Evolutionary conservation across 2,888 invertebrate species (phyloP), one percentile per base, ranked within the genome.

Genomic region (Aleiodes alternator): DNA sequence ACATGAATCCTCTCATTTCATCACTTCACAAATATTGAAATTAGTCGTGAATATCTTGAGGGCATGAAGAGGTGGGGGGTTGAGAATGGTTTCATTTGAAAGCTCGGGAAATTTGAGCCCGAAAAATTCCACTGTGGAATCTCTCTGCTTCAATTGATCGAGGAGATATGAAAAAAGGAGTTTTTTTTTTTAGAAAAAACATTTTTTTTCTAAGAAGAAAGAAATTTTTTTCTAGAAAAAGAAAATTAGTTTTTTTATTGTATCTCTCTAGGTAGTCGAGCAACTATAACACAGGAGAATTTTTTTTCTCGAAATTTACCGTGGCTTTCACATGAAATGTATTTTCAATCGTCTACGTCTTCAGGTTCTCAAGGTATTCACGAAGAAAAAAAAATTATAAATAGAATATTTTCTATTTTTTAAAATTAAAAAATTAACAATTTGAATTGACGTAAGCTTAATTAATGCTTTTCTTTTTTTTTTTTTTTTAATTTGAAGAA

Each of bases 381-480:
- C 61, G 43, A 61, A 14, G 38, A 34, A 12, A 12, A 12, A 57
- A 29, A 14, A 38, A 43, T 38, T 43, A 14, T 8, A 9, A 38
- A 61, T 43, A 16, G 4, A n/a, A 14, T 61, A 4, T 3, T 29
- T 57, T 57, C 11, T 38, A 43, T 16, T 3, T 14, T 38, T 1
- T 4, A 61, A n/a, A 31, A 43, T 38, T 61, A 34, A 61, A n/a
- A 61, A 61, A 29, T 31, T 31, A n/a, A 57, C 7, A 31, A 38
- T 23, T 55, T 61, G n/a, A n/a, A 43, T 16, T 61, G 61, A 61
- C 38, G 6, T 61, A 61, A 43, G 57, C 57, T 57, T 38, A 14
- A 61, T 61, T 43, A 61, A 61, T 61, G 61, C 61, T 61, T 61
- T 14, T 61, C 14, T 38, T 38, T 7, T 38, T 38, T 38, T 7